Evolutionary conservation across 2,797 vertebrate genomes (phyloP).

Genomic region (Nothura maculosa): DNA sequence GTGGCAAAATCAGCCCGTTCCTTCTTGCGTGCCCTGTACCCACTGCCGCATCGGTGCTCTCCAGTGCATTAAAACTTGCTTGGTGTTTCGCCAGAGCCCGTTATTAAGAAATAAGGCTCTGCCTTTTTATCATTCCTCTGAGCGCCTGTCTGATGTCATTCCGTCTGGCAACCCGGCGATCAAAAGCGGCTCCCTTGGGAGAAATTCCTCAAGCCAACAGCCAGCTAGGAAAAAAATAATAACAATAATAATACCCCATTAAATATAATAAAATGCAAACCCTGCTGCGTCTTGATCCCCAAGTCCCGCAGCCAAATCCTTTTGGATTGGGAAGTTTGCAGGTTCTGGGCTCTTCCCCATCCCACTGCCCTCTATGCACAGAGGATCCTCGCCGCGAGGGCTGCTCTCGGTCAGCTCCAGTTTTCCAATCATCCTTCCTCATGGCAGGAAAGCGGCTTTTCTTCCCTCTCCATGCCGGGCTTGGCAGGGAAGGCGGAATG

Average conservation of each 20-base stretch:
- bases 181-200: slow-evolving; percentile 44
- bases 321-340: background rate
- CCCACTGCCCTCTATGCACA: background rate
- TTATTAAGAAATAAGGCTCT: slow-evolving; percentile 54
- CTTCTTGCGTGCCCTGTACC: background rate
- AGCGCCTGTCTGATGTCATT: slow-evolving; percentile 69
- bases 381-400: background rate
- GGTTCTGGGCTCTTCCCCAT: background rate
- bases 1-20: background rate
- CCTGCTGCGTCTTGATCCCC: background rate
- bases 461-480: background rate
- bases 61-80: background rate
- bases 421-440: slow-evolving; percentile 37
- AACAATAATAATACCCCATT: slow-evolving; percentile 46
- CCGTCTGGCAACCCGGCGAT: slow-evolving; percentile 30
- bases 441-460: slow-evolving; percentile 25
- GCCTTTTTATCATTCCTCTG: slow-evolving; percentile 37
- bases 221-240: background rate
- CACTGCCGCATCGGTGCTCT: background rate
- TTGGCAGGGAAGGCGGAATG: slow-evolving; percentile 52
- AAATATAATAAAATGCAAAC: slow-evolving; percentile 33
- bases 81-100: slow-evolving; percentile 32
- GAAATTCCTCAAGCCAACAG: slow-evolving; percentile 67
- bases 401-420: background rate
- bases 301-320: fast-evolving